A percentile compares a stretch with the other conserved stretches of the same genome.
Conservation (phyloP, 2,888 invertebrate genomes). For the Euclidia mi region DNA sequence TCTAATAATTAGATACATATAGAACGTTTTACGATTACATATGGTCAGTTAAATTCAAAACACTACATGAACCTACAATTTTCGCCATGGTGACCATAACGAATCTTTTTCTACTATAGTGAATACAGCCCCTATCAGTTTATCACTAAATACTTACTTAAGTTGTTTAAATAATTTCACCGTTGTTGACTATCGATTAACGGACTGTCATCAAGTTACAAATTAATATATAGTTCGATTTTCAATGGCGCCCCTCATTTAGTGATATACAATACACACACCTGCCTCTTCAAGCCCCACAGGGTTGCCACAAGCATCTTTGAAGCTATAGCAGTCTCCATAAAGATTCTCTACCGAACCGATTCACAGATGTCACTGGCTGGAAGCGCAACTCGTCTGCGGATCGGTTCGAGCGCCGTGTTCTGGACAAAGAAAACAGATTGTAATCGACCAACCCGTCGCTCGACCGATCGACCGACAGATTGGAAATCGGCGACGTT, state of each 20-base stretch:
- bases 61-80: too few species aligned
- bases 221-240: slow-evolving; percentile 69
- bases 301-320: slow-evolving; percentile 67
- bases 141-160: too few species aligned
- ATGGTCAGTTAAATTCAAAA: too few species aligned
- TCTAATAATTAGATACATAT: slow-evolving; percentile 27
- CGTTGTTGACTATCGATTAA: slow-evolving; percentile 43
- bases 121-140: too few species aligned
- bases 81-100: too few species aligned
- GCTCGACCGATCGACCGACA: slow-evolving; percentile 45
- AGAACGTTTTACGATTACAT: too few species aligned
- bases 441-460: slow-evolving; percentile 72
- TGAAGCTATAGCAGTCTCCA: slow-evolving; percentile 63
- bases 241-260: slow-evolving; percentile 73
- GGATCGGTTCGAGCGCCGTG: slow-evolving; percentile 64
- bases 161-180: too few species aligned
- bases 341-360: slow-evolving; percentile 64
- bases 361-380: slow-evolving; percentile 68
- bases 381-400: slow-evolving; percentile 60
- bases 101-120: too few species aligned
- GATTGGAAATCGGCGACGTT: slow-evolving; percentile 58
- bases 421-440: slow-evolving; percentile 86
- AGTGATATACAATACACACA: slow-evolving; percentile 65
- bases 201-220: slow-evolving; percentile 49
- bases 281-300: slow-evolving; percentile 64